Percentiles rank a stretch among this genome's conserved stretches.
phyloP scores from a whole-genome alignment of 2,797 vertebrate genomes.

The Mus caroli region DNA sequence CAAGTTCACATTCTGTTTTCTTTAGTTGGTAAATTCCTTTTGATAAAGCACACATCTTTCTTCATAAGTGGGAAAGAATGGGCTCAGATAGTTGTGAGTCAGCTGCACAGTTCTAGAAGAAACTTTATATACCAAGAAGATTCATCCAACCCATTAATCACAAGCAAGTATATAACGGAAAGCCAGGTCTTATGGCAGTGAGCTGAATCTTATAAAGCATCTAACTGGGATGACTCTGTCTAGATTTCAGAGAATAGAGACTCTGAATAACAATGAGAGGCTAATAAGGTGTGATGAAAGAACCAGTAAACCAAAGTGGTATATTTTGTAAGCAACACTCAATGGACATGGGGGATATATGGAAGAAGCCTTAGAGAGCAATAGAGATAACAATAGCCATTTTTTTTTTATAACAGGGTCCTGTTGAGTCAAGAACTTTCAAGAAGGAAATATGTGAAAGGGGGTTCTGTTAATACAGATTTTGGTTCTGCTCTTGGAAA shows the following conservation, averaged over 20 bases:
- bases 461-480: background rate
- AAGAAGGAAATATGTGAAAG: background rate
- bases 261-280: background rate
- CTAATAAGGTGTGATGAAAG: background rate
- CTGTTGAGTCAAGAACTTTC: background rate
- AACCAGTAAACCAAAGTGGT: background rate
- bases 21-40: background rate
- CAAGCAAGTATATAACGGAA: background rate
- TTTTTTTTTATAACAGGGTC: background rate
- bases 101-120: slow-evolving; percentile 20
- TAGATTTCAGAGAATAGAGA: background rate
- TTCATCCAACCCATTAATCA: background rate
- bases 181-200: background rate
- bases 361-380: background rate
- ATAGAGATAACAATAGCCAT: background rate
- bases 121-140: background rate
- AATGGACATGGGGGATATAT: background rate
- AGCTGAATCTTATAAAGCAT: background rate
- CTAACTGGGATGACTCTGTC: background rate
- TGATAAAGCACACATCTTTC: background rate
- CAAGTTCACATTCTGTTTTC: background rate
- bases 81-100: slow-evolving; percentile 24
- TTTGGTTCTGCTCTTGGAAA: background rate
- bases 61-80: background rate
- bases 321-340: background rate